phyloP scores from a whole-genome alignment of 2,113 vertebrate species.

The Nesoenas mayeri region DNA sequence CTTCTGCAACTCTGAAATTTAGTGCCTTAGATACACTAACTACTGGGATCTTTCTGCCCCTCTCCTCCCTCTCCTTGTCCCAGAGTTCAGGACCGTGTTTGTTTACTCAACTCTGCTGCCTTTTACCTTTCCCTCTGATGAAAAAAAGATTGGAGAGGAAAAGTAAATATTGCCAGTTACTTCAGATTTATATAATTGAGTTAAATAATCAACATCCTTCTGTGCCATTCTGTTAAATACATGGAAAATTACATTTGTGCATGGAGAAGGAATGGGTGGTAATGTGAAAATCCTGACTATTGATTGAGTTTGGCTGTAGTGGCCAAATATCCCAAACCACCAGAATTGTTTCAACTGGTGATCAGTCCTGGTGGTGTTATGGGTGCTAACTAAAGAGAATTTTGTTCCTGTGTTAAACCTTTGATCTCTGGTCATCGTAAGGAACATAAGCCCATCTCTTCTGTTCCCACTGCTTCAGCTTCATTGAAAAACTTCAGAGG shows the following conservation, averaged over 20 bases:
- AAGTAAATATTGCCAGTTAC: background rate
- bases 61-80: background rate
- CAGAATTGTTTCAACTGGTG: background rate
- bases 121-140: background rate
- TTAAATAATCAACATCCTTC: background rate
- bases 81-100: background rate
- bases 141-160: background rate
- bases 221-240: background rate
- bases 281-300: background rate
- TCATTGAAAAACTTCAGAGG: slow-evolving; percentile 44
- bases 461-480: slow-evolving; percentile 44
- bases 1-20: background rate
- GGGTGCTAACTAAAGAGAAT: background rate
- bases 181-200: background rate
- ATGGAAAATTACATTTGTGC: background rate
- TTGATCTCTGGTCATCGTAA: slow-evolving; percentile 29
- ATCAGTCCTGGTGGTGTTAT: background rate
- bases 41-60: background rate
- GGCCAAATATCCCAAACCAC: background rate
- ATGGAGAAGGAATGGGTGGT: background rate
- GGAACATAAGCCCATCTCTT: slow-evolving; percentile 26
- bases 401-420: slow-evolving; percentile 16
- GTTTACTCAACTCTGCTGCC: background rate
- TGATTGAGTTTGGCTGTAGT: background rate
- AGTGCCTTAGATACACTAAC: background rate